Conservation (phyloP, 1,140 invertebrate species). For the Leguminivora glycinivorella region DNA sequence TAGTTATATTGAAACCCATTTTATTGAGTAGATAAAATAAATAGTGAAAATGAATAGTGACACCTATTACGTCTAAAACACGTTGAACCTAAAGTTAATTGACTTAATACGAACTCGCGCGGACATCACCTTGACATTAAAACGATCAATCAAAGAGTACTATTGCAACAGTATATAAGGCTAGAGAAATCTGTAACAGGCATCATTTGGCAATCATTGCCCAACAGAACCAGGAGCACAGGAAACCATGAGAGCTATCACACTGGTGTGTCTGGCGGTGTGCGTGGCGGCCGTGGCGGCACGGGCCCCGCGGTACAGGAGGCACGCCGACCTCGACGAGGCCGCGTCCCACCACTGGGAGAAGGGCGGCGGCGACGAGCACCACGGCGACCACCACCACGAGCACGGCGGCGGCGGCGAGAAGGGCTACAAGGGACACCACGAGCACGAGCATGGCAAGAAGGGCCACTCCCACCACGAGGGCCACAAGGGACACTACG, state of each 20-base stretch:
- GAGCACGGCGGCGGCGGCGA: slow-evolving; percentile 75
- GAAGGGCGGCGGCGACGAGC: slow-evolving; percentile 77
- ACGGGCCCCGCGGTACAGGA: slow-evolving; percentile 56
- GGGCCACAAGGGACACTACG: slow-evolving; percentile 84
- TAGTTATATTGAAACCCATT: too few species aligned
- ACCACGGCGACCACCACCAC: slow-evolving; percentile 70
- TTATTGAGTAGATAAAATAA: too few species aligned
- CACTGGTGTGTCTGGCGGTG: slow-evolving; percentile 49
- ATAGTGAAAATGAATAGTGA: too few species aligned
- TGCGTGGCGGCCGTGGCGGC: slow-evolving; percentile 45
- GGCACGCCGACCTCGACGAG: slow-evolving; percentile 77
- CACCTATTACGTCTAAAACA: slow-evolving; percentile 11
- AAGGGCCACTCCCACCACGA: slow-evolving; percentile 86
- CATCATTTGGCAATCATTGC: slow-evolving; percentile 72
- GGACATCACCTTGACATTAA: slow-evolving; percentile 72
- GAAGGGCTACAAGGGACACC: slow-evolving; percentile 80
- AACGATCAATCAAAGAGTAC: slow-evolving; percentile 56
- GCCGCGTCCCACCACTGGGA: slow-evolving; percentile 80
- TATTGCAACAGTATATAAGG: slow-evolving; percentile 77
- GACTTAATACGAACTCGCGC: slow-evolving; percentile 4
- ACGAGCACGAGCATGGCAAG: slow-evolving; percentile 83
- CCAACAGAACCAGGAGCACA: slow-evolving; percentile 51
- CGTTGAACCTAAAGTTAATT: slow-evolving; percentile 21
- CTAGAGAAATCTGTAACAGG: slow-evolving; percentile 58
- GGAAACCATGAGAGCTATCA: slow-evolving; percentile 57